A percentile compares a stretch with the other conserved stretches of the same genome.
Conservation (phyloP, 2,888 invertebrate species). For the Ypsolopha sequella region DNA sequence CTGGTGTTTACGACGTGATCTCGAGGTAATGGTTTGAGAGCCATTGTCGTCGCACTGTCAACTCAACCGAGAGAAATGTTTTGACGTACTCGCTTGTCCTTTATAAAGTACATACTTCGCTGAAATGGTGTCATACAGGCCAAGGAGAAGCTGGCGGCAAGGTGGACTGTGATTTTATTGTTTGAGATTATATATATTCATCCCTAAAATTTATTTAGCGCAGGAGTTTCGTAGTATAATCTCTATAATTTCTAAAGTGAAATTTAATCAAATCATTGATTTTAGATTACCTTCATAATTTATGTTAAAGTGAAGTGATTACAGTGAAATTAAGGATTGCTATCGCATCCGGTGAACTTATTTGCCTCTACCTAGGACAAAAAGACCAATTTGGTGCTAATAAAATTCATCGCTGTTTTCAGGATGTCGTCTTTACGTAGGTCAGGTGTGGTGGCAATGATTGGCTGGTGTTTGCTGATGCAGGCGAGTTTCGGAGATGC, state of each 20-base stretch:
- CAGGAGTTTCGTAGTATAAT: neutral
- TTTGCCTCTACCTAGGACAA: no score
- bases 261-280: no score
- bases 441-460: no score
- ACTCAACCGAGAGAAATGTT: constrained; percentile 43
- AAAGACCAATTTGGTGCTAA: no score
- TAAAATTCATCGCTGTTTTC: no score
- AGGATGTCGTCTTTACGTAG: neutral
- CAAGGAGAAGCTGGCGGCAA: constrained; percentile 21
- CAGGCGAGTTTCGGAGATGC: constrained; percentile 19
- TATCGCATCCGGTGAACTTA: no score
- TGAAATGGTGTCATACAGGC: constrained; percentile 23
- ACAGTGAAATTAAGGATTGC: no score
- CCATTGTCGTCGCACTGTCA: constrained; percentile 34
- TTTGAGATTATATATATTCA: neutral
- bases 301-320: no score
- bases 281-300: no score
- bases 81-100: constrained; percentile 39
- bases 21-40: constrained; percentile 45
- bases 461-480: constrained; percentile 20
- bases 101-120: constrained; percentile 36
- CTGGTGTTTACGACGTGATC: constrained; percentile 30
- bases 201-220: no score
- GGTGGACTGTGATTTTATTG: constrained; percentile 8
- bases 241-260: no score